These are phyloP conservation scores for Raja brachyura DNA, from an alignment of 2,113 vertebrate species.

Conservation along the genomic window DNA sequence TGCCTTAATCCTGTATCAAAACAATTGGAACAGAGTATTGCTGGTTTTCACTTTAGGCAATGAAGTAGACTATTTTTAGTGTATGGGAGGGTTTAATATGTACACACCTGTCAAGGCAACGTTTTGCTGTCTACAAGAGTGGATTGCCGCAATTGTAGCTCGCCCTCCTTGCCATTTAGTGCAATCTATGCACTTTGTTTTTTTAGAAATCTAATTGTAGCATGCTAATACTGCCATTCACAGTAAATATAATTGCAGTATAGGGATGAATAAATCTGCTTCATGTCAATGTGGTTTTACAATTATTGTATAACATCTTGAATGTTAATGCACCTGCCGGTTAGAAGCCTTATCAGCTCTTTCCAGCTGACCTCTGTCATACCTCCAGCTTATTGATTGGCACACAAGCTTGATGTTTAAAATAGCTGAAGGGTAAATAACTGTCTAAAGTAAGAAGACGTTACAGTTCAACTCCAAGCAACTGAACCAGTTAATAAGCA, in stretches of 20 bases:
- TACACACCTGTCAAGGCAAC: not conserved
- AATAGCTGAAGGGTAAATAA: not conserved
- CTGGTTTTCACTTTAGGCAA: not conserved
- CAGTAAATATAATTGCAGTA: not conserved
- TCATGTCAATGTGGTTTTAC: not conserved
- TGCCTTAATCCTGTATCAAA: not conserved
- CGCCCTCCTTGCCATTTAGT: not conserved
- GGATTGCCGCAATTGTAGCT: not conserved
- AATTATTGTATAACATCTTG: not conserved
- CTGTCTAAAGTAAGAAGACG: not conserved
- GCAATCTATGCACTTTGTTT: not conserved
- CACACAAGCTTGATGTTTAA: not conserved
- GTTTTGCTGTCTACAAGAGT: not conserved
- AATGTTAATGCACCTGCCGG: not conserved
- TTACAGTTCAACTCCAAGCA: not conserved
- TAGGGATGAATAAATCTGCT: not conserved
- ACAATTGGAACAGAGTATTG: not conserved
- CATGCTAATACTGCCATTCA: not conserved
- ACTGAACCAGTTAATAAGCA: not conserved
- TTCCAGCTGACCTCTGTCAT: not conserved
- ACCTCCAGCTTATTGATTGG: not conserved
- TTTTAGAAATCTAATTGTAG: not conserved
- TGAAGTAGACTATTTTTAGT: not conserved
- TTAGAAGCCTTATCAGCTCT: not conserved
- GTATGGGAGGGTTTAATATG: not conserved